Base-by-base conservation (phyloP, 2,113 vertebrate species). In the Anoplopoma fimbria region DNA sequence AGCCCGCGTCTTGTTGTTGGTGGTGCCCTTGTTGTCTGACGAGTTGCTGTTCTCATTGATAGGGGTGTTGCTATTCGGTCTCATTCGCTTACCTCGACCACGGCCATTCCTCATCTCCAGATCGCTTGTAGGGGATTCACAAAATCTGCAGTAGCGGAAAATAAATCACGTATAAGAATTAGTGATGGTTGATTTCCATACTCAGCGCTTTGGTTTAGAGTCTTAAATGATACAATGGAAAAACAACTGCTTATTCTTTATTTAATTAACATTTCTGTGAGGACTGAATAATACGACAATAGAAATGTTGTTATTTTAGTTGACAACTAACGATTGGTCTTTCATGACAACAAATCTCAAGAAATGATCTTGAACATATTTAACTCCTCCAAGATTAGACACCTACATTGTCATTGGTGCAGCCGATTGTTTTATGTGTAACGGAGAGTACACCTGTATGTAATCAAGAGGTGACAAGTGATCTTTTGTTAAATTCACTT, bases 101-200 rank as follows among this genome's bases (percentile, higher is more conserved):
- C 98, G 97, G 25, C 97, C 98, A 0, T 99, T 99, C 75, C 98
- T 96, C 97, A 99, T 99, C 90, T 99, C 98, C 83, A 99, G 91
- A 91, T 99, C 98, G 57, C 98, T 99, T 84, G 98, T 99, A 2
- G 98, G 98, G 34, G 98, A 99, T 94, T 99, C 98, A 33, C 98
- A 99, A 94, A 99, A 99, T 95, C 98, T 99, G 93, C 15, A 77
- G 6, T 63, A 3, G 80, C 61, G 29, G 68, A 27, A 65, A 76
- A n/a, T n/a, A 90, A 63, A 78, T 27, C 14, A 40, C 0, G 67
- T 34, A 13, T 33, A n/a, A 65, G 42, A 73, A 55, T 80, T 47
- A 45, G 29, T 58, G n/a, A 55, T 40, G n/a, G 6, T 57, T 23
- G 3, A 74, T 62, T 49, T 77, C 19, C 69, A 29, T n/a, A 53